These are phyloP conservation scores for Polydrusus tereticollis DNA, from an alignment of 2,888 invertebrate species.

Conservation along the genomic window DNA sequence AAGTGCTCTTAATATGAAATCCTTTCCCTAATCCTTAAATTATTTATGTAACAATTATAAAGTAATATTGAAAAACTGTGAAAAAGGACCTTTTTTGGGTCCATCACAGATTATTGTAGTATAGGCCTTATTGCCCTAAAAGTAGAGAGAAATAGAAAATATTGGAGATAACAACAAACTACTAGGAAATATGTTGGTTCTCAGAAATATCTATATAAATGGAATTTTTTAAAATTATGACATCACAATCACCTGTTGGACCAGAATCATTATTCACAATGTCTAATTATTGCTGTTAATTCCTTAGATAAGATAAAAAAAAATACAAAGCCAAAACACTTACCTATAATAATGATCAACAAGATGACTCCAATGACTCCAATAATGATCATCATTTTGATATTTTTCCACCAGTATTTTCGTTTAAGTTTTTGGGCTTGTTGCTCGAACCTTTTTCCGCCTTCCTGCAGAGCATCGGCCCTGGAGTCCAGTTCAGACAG, in stretches of 20 bases:
- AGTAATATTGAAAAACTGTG: too few relatives aligned
- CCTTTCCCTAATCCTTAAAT: too few relatives aligned
- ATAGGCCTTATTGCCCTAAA: too few relatives aligned
- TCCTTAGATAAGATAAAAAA: constrained; percentile 37
- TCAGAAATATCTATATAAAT: too few relatives aligned
- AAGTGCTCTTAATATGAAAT: too few relatives aligned
- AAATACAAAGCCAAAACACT: constrained; percentile 63
- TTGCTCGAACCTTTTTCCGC: constrained; percentile 96
- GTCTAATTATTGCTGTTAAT: constrained; percentile 1
- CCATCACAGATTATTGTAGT: too few relatives aligned
- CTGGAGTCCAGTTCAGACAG: constrained; percentile 94
- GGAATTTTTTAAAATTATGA: background rate
- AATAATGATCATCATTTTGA: constrained; percentile 96
- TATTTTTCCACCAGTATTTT: constrained; percentile 98
- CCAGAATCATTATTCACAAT: background rate
- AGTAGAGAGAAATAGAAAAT: too few relatives aligned
- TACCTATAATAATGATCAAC: constrained; percentile 90
- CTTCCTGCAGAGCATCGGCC: constrained; percentile 94
- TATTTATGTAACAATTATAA: too few relatives aligned
- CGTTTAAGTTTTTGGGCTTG: constrained; percentile 97
- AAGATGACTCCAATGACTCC: constrained; percentile 86
- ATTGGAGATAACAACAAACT: too few relatives aligned
- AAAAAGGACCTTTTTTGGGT: too few relatives aligned
- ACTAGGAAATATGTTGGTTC: too few relatives aligned
- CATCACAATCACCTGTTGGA: background rate